Percentiles rank a stretch among this genome's conserved stretches.
phyloP scores from a whole-genome alignment of 2,113 vertebrate genomes.

The Megaleporinus macrocephalus region DNA sequence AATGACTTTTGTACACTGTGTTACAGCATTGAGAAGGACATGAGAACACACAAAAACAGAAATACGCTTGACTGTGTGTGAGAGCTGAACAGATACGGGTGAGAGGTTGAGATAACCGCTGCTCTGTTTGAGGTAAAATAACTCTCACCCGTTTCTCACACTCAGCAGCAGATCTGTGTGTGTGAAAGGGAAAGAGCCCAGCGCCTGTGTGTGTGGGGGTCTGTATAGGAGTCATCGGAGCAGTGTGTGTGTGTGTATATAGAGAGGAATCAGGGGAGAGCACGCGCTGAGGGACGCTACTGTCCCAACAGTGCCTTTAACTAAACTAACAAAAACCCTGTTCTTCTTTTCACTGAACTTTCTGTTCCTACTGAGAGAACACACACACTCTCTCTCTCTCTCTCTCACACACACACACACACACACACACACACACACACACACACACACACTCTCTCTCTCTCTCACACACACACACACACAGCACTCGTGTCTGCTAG shows the following conservation, averaged over 20 bases:
- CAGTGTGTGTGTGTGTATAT: neutral
- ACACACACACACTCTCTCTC: neutral
- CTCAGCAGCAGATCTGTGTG: neutral
- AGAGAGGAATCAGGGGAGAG: neutral
- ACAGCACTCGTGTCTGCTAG: neutral
- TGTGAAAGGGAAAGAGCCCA: neutral
- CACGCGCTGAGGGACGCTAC: conserved; percentile 4
- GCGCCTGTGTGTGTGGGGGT: neutral
- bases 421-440: neutral
- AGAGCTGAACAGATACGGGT: neutral
- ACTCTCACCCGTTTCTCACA: conserved; percentile 1
- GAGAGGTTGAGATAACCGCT: neutral
- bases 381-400: conserved; percentile 4
- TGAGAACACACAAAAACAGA: too few relatives aligned
- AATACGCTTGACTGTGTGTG: too few relatives aligned
- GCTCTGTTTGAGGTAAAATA: neutral
- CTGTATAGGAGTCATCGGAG: neutral
- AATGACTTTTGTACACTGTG: too few relatives aligned
- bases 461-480: neutral
- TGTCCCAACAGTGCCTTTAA: conserved; percentile 22
- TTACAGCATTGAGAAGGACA: too few relatives aligned
- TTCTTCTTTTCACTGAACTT: conserved; percentile 59
- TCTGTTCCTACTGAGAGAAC: conserved; percentile 54
- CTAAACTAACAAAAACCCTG: conserved; percentile 40
- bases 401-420: neutral